Percentiles rank a stretch among this genome's conserved stretches.
Evolutionary conservation across 2,888 invertebrate species (phyloP).

Genomic region (Monochamus alternatus): DNA sequence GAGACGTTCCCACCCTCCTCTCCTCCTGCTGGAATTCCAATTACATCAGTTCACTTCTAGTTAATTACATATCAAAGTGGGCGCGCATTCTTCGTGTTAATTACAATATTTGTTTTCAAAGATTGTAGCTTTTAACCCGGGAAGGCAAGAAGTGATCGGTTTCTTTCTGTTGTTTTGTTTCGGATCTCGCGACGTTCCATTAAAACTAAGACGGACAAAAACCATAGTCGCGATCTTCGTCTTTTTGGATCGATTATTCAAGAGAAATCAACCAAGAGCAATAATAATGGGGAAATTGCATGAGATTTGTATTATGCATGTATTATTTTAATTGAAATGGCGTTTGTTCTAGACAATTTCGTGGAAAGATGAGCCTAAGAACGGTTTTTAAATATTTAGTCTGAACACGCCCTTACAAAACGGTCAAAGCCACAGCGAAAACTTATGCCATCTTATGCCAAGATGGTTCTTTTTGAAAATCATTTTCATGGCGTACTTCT

Average conservation of each 20-base stretch:
- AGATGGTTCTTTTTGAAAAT: too few relatives aligned
- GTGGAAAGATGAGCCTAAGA: too few relatives aligned
- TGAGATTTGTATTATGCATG: too few relatives aligned
- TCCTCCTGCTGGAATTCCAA: constrained; percentile 63
- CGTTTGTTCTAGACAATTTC: too few relatives aligned
- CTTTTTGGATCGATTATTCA: background rate
- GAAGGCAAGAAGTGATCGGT: constrained; percentile 15
- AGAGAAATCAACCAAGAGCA: too few relatives aligned
- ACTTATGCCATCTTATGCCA: too few relatives aligned
- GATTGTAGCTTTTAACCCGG: constrained; percentile 51
- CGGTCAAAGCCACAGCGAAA: too few relatives aligned
- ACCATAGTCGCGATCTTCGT: background rate
- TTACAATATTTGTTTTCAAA: constrained; percentile 67
- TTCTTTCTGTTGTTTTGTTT: constrained; percentile 10
- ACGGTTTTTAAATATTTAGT: too few relatives aligned
- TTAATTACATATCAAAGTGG: constrained; percentile 67
- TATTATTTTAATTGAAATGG: too few relatives aligned
- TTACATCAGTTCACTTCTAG: constrained; percentile 64
- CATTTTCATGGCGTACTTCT: too few relatives aligned
- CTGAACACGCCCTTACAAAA: too few relatives aligned
- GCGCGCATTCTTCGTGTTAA: constrained; percentile 66
- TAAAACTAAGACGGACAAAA: constrained; percentile 29
- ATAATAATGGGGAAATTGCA: too few relatives aligned
- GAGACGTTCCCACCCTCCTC: constrained; percentile 7
- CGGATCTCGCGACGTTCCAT: constrained; percentile 12